Evolutionary conservation across 2,888 invertebrate species (phyloP), one percentile per base, ranked within the genome.

Genomic region (Oscheius sp.): DNA sequence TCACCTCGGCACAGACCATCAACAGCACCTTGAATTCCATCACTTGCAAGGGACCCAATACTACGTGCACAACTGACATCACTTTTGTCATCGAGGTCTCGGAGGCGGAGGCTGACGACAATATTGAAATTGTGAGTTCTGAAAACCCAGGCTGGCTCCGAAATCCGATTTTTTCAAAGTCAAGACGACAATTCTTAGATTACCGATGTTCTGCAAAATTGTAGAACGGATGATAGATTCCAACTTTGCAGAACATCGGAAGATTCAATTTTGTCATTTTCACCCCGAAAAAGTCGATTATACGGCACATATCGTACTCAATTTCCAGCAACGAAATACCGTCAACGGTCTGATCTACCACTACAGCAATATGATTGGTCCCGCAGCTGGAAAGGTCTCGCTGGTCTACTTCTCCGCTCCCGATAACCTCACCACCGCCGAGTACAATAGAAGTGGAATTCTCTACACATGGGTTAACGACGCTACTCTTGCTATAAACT

Each of bases 41-140:
- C 42, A 53, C 13, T 33, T 73, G 73, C 57, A 73, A 73, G 53
- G 29, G 73, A 9, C 42, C 37, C n/a, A 13, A 21, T 9, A 32
- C 29, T 1, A 32, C 48, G 13, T 73, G 73, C 32, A 5, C 47
- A 10, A 73, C 57, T 7, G 57, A 73, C 37, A 29, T 73, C 2
- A 51, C 42, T n/a, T 62, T 73, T 33, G 65, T 57, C 1, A 73
- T 73, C 13, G 73, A 73, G 13, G 73, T 73, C 5, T 65, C 65
- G 2, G 65, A 65, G n/a, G 57, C 51, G 10, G 73, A 73, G 29
- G 21, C 32, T 0, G 70, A 55, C 10, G 37, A 10, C 2, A 48
- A 70, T 47, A 70, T 70, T 21, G 59, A 47, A 9, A 35, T 70
- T 11, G 65, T 47, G 47, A 13, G 65, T 65, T 47, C 3, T 21